These are phyloP conservation scores for Brenthis hecate DNA, from an alignment of 2,888 invertebrate genomes.

Conservation along the genomic window DNA sequence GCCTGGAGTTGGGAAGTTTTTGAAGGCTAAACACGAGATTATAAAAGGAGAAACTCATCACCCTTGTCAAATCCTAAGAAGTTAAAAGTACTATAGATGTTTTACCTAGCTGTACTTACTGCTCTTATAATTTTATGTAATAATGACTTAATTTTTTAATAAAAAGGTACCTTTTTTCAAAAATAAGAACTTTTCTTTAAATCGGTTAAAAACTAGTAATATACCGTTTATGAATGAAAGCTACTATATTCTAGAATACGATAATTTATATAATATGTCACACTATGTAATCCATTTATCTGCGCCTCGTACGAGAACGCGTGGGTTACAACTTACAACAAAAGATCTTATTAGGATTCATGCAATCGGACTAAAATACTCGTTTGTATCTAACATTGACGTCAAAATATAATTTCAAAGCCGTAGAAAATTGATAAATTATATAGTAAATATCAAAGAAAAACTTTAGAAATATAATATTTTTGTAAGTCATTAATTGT, in stretches of 20 bases:
- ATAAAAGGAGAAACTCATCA: no score
- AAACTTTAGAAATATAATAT: no score
- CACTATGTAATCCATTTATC: slow-evolving; percentile 17
- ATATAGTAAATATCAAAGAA: no score
- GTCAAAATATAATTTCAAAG: slow-evolving; percentile 16
- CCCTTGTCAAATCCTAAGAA: no score
- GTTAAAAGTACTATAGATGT: no score
- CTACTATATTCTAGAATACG: slow-evolving; percentile 15
- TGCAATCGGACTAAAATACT: slow-evolving; percentile 28
- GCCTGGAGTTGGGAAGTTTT: no score
- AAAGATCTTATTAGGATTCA: slow-evolving; percentile 36
- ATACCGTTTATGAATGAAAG: slow-evolving; percentile 1
- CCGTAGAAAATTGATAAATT: slow-evolving; percentile 11
- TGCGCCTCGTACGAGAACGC: slow-evolving; percentile 21
- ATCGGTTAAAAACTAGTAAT: neutral
- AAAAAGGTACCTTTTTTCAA: no score
- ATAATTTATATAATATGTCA: slow-evolving; percentile 5
- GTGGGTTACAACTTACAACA: slow-evolving; percentile 26
- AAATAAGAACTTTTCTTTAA: neutral
- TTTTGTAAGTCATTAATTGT: no score
- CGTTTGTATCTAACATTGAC: slow-evolving; percentile 22
- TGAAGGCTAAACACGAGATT: no score
- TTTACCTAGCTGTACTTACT: no score
- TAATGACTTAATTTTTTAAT: no score
- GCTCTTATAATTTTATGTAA: no score